These are phyloP conservation scores for Phylloscopus trochilus DNA, from an alignment of 2,113 vertebrate species.

Conservation along the genomic window DNA sequence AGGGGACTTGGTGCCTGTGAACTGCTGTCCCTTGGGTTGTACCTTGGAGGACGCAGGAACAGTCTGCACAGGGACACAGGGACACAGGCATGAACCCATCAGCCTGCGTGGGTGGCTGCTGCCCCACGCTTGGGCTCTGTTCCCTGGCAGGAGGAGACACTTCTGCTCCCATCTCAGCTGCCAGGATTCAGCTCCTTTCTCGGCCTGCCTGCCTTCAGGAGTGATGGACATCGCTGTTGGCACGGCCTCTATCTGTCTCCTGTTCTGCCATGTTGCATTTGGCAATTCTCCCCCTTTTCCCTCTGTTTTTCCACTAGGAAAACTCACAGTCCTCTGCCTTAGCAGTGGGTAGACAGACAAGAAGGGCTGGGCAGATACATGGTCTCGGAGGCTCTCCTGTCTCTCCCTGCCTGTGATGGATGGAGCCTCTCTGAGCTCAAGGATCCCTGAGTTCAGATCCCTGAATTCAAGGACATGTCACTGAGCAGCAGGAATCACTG, in stretches of 20 bases:
- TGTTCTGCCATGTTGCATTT: neutral
- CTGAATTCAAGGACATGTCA: neutral
- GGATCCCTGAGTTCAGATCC: neutral
- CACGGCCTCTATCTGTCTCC: neutral
- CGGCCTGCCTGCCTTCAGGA: neutral
- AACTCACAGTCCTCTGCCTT: neutral
- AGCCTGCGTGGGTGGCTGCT: neutral
- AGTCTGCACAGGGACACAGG: neutral
- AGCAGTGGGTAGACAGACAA: neutral
- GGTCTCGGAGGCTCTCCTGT: neutral
- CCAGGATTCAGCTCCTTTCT: neutral
- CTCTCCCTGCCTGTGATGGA: neutral
- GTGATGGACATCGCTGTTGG: neutral
- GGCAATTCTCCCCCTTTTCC: constrained; percentile 12
- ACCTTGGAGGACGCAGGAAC: neutral
- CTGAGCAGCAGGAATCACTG: neutral
- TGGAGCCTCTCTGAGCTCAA: neutral
- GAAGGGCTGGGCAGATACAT: neutral
- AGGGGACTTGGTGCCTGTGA: neutral
- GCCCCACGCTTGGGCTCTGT: neutral
- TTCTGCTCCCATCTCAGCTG: neutral
- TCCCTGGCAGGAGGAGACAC: neutral
- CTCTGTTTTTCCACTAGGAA: neutral
- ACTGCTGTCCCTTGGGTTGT: neutral
- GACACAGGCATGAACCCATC: neutral